Evolutionary conservation across 2,113 vertebrate genomes (phyloP), one percentile per base, ranked within the genome.

Genomic region (Sinocyclocheilus anophthalmus): DNA sequence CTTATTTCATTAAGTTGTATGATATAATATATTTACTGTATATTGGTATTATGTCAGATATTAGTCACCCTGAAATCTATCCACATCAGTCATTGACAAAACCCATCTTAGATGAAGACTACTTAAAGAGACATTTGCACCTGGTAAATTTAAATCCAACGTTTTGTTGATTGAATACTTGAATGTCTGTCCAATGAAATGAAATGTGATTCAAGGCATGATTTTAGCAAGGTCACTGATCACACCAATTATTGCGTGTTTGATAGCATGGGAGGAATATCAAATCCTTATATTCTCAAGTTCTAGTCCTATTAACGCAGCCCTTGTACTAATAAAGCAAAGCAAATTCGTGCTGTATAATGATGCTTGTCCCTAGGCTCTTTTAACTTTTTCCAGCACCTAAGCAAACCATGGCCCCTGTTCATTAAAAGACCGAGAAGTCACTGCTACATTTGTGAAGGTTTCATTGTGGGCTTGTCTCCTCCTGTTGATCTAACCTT

Each of bases 401-500:
- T 84, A 86, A 69, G 89, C 84, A 90, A 76, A 90, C 89, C 90
- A 85, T 86, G 48, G 87, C 91, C 88, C 85, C 61, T 81, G 85
- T 90, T 93, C 92, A 94, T 94, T 94, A 94, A 91, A 93, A 93
- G 85, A 90, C 84, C 91, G 91, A 94, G 93, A 88, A 92, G 92
- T 92, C 87, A 87, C 91, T 91, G 93, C 91, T 90, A 91, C 91
- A 86, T 90, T 90, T 88, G 86, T 63, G 85, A 75, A 77, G 53
- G 92, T 93, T 93, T 91, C 91, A 91, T 90, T 89, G 91, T 92
- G 92, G 93, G 92, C 82, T 89, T 76, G 88, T 90, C 92, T 92
- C 91, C 92, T 94, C 93, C 94, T 94, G 94, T 94, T 94, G 94
- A 93, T 92, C 93, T 95, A 94, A 95, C 94, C 94, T 95, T 94